phyloP scores from a whole-genome alignment of 1,140 invertebrate genomes.

The Drosophila nasuta region DNA sequence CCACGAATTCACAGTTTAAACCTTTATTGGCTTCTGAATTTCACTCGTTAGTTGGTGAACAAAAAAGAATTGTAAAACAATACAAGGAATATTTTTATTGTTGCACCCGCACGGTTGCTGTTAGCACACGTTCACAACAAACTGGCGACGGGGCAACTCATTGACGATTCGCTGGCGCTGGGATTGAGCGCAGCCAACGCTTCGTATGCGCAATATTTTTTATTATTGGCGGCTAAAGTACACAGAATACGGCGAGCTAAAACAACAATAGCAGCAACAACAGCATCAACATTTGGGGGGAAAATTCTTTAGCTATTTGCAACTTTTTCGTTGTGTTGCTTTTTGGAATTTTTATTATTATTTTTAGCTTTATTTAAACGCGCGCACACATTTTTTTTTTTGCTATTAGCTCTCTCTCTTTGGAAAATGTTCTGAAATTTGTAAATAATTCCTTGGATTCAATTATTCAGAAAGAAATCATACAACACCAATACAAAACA shows the following conservation, averaged over 20 bases:
- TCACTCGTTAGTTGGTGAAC: slow-evolving; percentile 14
- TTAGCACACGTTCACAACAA: slow-evolving; percentile 68
- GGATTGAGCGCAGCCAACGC: slow-evolving; percentile 51
- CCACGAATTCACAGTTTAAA: not conserved
- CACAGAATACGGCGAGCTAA: slow-evolving; percentile 53
- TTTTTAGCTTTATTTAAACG: slow-evolving; percentile 63
- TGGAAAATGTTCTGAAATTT: slow-evolving; percentile 53
- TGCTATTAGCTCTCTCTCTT: slow-evolving; percentile 49
- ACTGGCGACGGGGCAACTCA: slow-evolving; percentile 60
- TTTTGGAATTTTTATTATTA: slow-evolving; percentile 54
- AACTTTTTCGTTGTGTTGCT: slow-evolving; percentile 47
- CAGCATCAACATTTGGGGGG: slow-evolving; percentile 20
- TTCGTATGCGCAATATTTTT: slow-evolving; percentile 71
- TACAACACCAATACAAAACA: not conserved
- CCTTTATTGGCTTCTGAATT: slow-evolving; percentile 3
- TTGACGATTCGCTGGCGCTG: slow-evolving; percentile 41
- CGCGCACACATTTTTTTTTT: slow-evolving; percentile 43
- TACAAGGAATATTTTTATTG: slow-evolving; percentile 46
- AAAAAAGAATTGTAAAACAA: not conserved
- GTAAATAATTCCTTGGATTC: slow-evolving; percentile 22
- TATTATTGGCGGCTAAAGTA: slow-evolving; percentile 72
- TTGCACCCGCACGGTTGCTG: slow-evolving; percentile 62
- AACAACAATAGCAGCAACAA: slow-evolving; percentile 34
- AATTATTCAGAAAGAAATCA: slow-evolving; percentile 14
- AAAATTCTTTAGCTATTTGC: slow-evolving; percentile 57